Base-by-base conservation (phyloP, 2,797 vertebrate species). In the Allobates femoralis region DNA sequence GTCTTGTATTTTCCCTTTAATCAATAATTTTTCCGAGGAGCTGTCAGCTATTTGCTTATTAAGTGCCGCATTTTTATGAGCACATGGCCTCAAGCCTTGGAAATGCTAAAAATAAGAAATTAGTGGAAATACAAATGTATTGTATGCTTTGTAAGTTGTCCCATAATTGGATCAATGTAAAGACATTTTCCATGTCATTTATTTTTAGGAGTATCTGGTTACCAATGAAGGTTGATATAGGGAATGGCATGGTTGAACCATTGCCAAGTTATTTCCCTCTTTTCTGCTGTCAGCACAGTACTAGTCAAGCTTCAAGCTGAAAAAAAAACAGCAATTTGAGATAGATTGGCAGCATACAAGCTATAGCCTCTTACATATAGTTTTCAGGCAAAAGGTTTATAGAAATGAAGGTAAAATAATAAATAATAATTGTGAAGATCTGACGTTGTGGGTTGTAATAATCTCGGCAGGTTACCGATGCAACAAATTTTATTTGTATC, bases 41-140 rank as follows among this genome's bases (percentile, higher is more conserved):
- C 28, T 18, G 32, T 77, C 26, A 76, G 50, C 15, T 30, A 76
- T 76, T 76, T 76, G n/a, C 51, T 32, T 55, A 53, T 76, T 76
- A 76, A 32, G 50, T n/a, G 23, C 28, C 50, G 21, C 21, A 55
- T 55, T 55, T 76, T 76, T 18, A 32, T 21, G 19, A 77, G 41
- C 50, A 23, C 26, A 23, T 32, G 10, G 51, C 51, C 19, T 32
- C 73, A 19, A 77, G 55, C 76, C 23, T 50, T 74, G n/a, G 69
- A 74, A 15, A 12, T n/a, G 37, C 10, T 15, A 71, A 12, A 37
- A 71, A 71, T 46, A n/a, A 50, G 37, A 46, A n/a, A 41, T 37
- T 8, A 60, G 19, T n/a, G 21, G 8, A 58, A 32, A 78, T 78
- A 55, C 15, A 32, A 56, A 34, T 56, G 18, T 71, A 32, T 28